A percentile compares a stretch with the other conserved stretches of the same genome.
These are phyloP conservation scores for Aphidius gifuensis DNA, from an alignment of 1,140 invertebrate genomes.

Conservation along the genomic window DNA sequence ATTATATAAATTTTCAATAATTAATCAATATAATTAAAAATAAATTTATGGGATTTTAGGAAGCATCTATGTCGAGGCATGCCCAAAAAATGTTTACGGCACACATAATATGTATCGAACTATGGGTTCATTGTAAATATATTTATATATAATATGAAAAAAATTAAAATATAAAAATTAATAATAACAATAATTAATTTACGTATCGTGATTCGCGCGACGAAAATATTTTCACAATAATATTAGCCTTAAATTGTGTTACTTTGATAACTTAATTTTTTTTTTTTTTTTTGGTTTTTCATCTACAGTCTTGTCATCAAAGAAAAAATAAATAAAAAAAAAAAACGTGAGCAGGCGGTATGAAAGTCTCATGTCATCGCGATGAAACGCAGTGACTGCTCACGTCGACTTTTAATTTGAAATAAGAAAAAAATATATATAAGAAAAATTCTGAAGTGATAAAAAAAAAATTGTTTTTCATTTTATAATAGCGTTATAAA, in stretches of 20 bases:
- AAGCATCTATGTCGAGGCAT: constrained; percentile 54
- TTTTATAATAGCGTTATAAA: neutral
- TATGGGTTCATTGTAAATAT: constrained; percentile 17
- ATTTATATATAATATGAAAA: constrained; percentile 13
- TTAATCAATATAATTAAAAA: constrained; percentile 11
- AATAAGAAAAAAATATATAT: neutral
- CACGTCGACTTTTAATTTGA: constrained; percentile 17
- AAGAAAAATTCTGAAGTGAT: neutral
- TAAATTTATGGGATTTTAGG: constrained; percentile 35
- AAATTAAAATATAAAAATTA: constrained; percentile 6
- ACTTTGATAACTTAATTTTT: constrained; percentile 4
- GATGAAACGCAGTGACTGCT: constrained; percentile 23
- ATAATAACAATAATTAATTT: constrained; percentile 9
- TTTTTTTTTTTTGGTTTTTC: neutral
- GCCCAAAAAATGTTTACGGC: constrained; percentile 53
- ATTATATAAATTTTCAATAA: neutral
- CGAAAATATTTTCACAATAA: constrained; percentile 17
- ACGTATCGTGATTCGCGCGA: constrained; percentile 16
- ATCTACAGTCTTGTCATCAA: constrained; percentile 16
- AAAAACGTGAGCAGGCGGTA: constrained; percentile 23
- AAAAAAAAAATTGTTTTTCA: neutral
- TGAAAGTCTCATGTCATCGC: constrained; percentile 25
- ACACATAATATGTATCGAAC: constrained; percentile 40
- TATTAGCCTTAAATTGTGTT: constrained; percentile 14
- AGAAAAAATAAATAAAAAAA: neutral